Percentiles rank a stretch among this genome's conserved stretches.
Evolutionary conservation across 2,797 vertebrate genomes (phyloP).

Genomic region (Hirundo rustica): DNA sequence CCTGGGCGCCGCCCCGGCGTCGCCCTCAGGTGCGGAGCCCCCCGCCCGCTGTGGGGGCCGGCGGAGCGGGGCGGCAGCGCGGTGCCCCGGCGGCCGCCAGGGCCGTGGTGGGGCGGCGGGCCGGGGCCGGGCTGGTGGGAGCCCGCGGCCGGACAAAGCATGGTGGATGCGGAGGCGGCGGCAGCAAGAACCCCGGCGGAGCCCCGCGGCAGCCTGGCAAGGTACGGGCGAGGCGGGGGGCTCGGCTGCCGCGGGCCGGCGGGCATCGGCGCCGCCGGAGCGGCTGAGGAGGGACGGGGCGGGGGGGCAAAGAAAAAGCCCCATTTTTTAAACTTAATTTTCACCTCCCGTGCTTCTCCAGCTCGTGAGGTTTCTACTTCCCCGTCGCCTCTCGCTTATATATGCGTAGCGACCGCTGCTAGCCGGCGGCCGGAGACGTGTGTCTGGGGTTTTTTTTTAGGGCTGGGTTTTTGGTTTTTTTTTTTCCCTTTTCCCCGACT

Average conservation of each 20-base stretch:
- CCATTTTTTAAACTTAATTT: rapidly evolving
- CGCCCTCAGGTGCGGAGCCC: neutral
- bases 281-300: neutral
- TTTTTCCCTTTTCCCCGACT: rapidly evolving
- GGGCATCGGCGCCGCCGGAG: neutral
- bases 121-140: neutral
- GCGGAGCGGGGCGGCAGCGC: neutral
- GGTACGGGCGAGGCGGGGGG: neutral
- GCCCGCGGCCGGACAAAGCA: neutral
- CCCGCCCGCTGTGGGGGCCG: neutral
- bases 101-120: neutral
- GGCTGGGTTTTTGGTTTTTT: too few species aligned
- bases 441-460: rapidly evolving
- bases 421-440: neutral
- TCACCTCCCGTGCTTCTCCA: neutral
- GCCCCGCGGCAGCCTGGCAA: neutral
- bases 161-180: conserved; percentile 9
- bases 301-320: too few species aligned
- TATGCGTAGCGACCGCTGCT: neutral
- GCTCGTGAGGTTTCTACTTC: neutral
- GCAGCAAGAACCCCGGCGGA: neutral
- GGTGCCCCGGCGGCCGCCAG: neutral
- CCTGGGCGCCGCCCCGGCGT: neutral
- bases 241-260: neutral
- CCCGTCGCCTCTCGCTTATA: too few species aligned